Conservation (phyloP, 2,797 vertebrate species). For the Syndactyla subalaris region DNA sequence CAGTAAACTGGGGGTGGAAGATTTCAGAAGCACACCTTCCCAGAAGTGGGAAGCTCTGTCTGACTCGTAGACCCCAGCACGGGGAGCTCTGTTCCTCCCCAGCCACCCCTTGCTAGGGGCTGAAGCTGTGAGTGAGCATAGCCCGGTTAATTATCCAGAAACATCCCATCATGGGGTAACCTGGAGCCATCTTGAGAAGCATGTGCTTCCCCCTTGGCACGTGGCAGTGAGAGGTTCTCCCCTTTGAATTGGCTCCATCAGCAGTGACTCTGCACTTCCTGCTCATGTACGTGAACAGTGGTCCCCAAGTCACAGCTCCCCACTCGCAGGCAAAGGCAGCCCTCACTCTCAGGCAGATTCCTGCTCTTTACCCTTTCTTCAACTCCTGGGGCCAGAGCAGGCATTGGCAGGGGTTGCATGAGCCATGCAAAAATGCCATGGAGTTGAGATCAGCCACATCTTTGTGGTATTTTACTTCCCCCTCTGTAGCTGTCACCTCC, state of each 20-base stretch:
- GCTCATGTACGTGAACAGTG: accelerated
- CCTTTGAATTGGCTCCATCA: accelerated
- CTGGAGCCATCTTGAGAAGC: not conserved
- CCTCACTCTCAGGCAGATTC: not conserved
- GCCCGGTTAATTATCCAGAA: not conserved
- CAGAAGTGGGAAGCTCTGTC: not conserved
- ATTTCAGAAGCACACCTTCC: not conserved
- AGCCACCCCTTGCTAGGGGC: not conserved
- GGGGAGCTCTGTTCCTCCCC: not conserved
- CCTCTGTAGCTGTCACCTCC: not conserved
- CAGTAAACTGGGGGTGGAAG: not conserved
- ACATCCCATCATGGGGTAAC: accelerated
- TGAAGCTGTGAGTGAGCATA: not conserved
- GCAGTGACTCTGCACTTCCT: not conserved
- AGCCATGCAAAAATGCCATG: not conserved
- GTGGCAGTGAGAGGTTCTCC: not conserved
- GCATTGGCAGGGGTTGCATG: not conserved
- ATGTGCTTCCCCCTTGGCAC: not conserved
- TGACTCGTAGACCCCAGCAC: accelerated
- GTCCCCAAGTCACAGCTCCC: not conserved
- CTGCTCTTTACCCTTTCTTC: not conserved
- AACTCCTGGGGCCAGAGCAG: not conserved
- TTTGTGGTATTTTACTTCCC: not conserved
- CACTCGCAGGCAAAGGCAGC: not conserved
- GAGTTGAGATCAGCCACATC: not conserved